Conservation (phyloP, 2,113 vertebrate species). For the Chelonoidis abingdonii region DNA sequence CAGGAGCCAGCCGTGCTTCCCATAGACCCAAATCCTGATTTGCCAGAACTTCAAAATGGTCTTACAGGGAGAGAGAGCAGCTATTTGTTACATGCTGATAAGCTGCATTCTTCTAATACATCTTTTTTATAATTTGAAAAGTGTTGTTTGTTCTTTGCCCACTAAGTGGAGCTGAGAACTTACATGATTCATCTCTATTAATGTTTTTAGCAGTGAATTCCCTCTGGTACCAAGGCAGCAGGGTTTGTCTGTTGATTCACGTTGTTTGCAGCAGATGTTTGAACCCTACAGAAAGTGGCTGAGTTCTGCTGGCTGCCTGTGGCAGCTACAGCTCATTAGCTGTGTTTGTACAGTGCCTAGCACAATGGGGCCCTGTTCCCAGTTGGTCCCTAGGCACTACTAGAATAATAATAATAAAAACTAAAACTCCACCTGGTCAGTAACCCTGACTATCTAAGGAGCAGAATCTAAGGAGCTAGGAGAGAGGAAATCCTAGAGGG, state of each 20-base stretch:
- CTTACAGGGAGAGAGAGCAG: neutral
- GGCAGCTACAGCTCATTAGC: neutral
- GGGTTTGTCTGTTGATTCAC: neutral
- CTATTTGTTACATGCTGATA: accelerated
- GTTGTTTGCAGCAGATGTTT: neutral
- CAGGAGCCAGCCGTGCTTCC: neutral
- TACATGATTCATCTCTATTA: neutral
- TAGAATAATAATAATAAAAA: neutral
- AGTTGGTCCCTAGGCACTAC: neutral
- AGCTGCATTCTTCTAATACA: accelerated
- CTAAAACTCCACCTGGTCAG: neutral
- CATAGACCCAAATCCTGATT: accelerated
- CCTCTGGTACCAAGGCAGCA: accelerated
- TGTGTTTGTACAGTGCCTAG: accelerated
- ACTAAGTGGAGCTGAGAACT: conserved; percentile 65
- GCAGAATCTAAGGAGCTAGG: neutral
- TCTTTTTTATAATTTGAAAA: accelerated
- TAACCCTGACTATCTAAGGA: neutral
- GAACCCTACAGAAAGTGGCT: too few species aligned
- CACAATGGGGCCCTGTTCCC: neutral
- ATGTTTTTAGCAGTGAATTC: neutral
- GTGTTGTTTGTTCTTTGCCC: conserved; percentile 65
- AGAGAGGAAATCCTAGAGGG: neutral
- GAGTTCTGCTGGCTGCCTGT: neutral
- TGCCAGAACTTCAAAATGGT: neutral